A percentile compares a stretch with the other conserved stretches of the same genome.
These are phyloP conservation scores for Helarctos malayanus DNA, from an alignment of 2,797 vertebrate genomes.

Conservation along the genomic window DNA sequence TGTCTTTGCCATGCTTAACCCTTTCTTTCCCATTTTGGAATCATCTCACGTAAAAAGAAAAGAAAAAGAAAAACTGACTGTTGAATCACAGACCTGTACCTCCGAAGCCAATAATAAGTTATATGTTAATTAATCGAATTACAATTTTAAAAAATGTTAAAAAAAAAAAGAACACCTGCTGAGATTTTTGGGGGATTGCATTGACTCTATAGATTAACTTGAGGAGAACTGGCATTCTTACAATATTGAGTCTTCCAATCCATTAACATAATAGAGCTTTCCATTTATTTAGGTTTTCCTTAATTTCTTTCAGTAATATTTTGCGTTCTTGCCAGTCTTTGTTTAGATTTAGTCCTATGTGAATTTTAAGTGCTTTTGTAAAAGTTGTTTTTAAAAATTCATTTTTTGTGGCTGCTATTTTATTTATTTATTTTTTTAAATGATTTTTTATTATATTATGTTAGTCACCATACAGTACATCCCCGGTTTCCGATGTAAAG, in stretches of 20 bases:
- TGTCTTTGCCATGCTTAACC: not conserved
- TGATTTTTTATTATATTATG: no score
- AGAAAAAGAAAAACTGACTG: not conserved
- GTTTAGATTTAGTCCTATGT: constrained; percentile 40
- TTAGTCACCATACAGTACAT: no score
- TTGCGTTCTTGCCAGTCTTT: constrained; percentile 34
- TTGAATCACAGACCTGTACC: no score
- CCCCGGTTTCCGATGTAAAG: no score
- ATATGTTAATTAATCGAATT: no score
- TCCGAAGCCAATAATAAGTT: no score
- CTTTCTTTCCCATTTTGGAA: constrained; percentile 49
- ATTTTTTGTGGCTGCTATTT: not conserved
- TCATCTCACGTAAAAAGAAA: not conserved
- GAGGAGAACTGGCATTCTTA: constrained; percentile 17
- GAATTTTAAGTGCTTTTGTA: constrained; percentile 47
- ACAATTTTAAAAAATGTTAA: no score
- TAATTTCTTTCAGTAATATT: constrained; percentile 42
- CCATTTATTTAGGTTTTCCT: constrained; percentile 32
- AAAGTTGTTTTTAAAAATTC: constrained; percentile 10
- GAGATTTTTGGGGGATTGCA: not conserved
- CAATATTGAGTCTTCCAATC: not conserved
- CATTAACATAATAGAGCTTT: not conserved
- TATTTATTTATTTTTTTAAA: no score
- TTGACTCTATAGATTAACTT: constrained; percentile 17
- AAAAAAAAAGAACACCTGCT: not conserved